A percentile compares a stretch with the other conserved stretches of the same genome.
Conservation (phyloP, 2,888 invertebrate species). For the Archips crataeganus region DNA sequence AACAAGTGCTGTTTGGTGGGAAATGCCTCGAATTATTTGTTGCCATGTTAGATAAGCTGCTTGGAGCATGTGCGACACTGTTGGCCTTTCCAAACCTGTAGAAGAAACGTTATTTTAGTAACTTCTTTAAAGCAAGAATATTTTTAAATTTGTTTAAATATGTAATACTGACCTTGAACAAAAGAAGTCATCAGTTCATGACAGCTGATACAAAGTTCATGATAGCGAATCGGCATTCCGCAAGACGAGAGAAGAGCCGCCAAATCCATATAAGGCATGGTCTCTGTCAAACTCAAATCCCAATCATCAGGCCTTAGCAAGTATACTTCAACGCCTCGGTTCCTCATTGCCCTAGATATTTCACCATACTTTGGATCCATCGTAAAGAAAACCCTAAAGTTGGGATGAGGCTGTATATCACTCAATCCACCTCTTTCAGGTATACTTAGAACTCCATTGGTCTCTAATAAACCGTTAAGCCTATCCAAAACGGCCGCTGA, state of each 20-base stretch:
- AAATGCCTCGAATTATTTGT: slow-evolving; percentile 87
- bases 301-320: slow-evolving; percentile 68
- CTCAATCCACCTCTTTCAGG: slow-evolving; percentile 96
- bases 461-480: slow-evolving; percentile 97
- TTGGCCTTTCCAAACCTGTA: slow-evolving; percentile 87
- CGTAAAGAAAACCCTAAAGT: slow-evolving; percentile 97
- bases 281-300: slow-evolving; percentile 65
- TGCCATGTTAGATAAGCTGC: slow-evolving; percentile 88
- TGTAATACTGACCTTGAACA: slow-evolving; percentile 72
- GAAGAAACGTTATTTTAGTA: slow-evolving; percentile 44
- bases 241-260: slow-evolving; percentile 72
- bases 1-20: slow-evolving; percentile 82
- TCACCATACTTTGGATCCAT: slow-evolving; percentile 98
- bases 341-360: slow-evolving; percentile 99
- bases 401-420: slow-evolving; percentile 92
- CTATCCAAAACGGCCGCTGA: slow-evolving; percentile 98
- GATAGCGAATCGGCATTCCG: slow-evolving; percentile 70
- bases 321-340: slow-evolving; percentile 96
- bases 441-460: slow-evolving; percentile 94
- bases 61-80: slow-evolving; percentile 88
- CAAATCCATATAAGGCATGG: slow-evolving; percentile 74
- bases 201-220: slow-evolving; percentile 67
- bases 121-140: too few species aligned
- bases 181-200: slow-evolving; percentile 76
- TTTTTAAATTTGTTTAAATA: background rate